A percentile compares a stretch with the other conserved stretches of the same genome.
These are phyloP conservation scores for Caenorhabditis inopinata DNA, from an alignment of 1,140 invertebrate genomes.

Conservation along the genomic window DNA sequence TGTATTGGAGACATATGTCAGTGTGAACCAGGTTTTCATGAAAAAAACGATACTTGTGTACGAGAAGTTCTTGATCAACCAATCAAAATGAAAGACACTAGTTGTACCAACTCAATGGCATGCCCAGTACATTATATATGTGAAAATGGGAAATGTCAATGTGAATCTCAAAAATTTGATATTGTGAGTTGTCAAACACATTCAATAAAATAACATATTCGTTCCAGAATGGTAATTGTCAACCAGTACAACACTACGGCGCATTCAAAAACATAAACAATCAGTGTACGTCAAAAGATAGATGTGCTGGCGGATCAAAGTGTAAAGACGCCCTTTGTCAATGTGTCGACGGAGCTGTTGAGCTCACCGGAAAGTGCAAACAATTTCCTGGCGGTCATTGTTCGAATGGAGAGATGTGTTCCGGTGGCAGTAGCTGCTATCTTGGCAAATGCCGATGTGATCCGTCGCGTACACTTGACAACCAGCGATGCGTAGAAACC, in stretches of 20 bases:
- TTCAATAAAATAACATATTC: background rate
- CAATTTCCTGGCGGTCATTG: constrained; percentile 49
- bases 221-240: constrained; percentile 18
- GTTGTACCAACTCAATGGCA: background rate
- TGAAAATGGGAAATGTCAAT: constrained; percentile 40
- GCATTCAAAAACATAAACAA: constrained; percentile 43
- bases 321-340: constrained; percentile 44
- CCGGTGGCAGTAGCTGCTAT: constrained; percentile 44
- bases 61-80: background rate
- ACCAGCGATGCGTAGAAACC: constrained; percentile 8
- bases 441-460: constrained; percentile 48
- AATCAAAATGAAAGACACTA: background rate
- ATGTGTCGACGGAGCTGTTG: constrained; percentile 48
- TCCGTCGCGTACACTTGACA: constrained; percentile 30
- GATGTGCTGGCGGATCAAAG: constrained; percentile 48
- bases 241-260: background rate
- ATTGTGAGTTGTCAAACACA: background rate
- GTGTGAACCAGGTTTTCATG: constrained; percentile 7
- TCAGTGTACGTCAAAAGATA: constrained; percentile 38
- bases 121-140: constrained; percentile 25
- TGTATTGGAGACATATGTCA: constrained; percentile 36
- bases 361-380: constrained; percentile 42
- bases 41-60: background rate
- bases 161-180: constrained; percentile 31
- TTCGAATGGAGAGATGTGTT: constrained; percentile 49